phyloP scores from a whole-genome alignment of 1,140 invertebrate genomes.

The Rhagoletis zephyria region DNA sequence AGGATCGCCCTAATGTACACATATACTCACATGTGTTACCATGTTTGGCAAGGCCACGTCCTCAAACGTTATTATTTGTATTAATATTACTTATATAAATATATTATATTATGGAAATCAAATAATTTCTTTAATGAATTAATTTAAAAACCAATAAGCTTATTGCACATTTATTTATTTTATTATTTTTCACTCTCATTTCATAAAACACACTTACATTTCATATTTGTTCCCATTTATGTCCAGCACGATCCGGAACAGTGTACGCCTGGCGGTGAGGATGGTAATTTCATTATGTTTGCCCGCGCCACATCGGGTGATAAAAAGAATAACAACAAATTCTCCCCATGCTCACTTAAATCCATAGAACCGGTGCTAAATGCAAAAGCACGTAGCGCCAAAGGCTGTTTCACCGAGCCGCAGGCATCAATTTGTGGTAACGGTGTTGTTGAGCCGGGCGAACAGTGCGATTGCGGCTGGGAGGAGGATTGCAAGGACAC shows the following conservation, averaged over 20 bases:
- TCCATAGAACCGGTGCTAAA: constrained; percentile 96
- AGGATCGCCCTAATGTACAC: no score
- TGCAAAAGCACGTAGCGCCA: constrained; percentile 89
- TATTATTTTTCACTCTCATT: background rate
- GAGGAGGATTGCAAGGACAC: constrained; percentile 93
- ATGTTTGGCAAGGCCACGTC: no score
- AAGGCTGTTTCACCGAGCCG: constrained; percentile 94
- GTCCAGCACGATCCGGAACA: constrained; percentile 93
- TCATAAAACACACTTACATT: constrained; percentile 23
- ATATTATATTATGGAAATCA: constrained; percentile 7
- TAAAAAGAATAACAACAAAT: constrained; percentile 96
- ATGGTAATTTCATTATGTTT: constrained; percentile 99
- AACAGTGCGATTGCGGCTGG: constrained; percentile 99
- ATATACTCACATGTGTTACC: no score
- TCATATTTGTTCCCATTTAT: background rate
- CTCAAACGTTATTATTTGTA: background rate
- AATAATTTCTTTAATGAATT: background rate
- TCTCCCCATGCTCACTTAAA: constrained; percentile 91
- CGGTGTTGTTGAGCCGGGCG: constrained; percentile 94
- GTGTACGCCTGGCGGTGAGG: constrained; percentile 91
- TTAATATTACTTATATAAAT: background rate
- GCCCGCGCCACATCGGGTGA: constrained; percentile 95
- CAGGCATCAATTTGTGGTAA: constrained; percentile 95
- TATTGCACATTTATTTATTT: background rate
- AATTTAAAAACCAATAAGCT: background rate